Conservation (phyloP, 37 sponge, comb jelly and placozoan species). For the Bolinopsis microptera region DNA sequence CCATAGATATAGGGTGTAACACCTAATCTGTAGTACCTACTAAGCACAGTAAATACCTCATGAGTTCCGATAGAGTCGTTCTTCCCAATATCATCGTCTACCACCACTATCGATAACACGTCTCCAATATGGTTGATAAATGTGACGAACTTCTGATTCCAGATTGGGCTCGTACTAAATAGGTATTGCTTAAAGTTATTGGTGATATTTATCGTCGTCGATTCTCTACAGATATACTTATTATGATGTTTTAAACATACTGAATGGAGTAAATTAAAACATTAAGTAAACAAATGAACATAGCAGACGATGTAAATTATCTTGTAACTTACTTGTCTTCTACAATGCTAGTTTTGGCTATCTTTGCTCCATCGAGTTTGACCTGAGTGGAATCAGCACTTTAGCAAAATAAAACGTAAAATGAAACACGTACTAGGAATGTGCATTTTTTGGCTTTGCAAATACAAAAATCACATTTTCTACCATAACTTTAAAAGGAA, state of each 20-base stretch:
- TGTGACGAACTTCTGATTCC: conserved; percentile 49
- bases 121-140: conserved; percentile 57
- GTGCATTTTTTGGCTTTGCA: no score
- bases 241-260: no score
- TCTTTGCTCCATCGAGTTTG: conserved; percentile 56
- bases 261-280: no score
- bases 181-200: background rate
- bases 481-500: no score
- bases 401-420: no score
- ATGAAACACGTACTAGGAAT: no score
- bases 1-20: no score
- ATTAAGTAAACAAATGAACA: no score
- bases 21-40: no score
- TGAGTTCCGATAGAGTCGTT: conserved; percentile 23
- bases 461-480: no score
- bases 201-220: background rate
- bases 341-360: conserved; percentile 44
- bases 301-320: background rate
- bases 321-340: background rate
- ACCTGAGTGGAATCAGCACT: conserved; percentile 12
- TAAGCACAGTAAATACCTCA: no score
- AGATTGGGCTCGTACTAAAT: conserved; percentile 8
- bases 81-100: conserved; percentile 60
- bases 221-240: no score
- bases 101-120: background rate